A percentile compares a stretch with the other conserved stretches of the same genome.
Evolutionary conservation across 1,140 invertebrate genomes (phyloP).

Genomic region (Tetragonula clypearis): DNA sequence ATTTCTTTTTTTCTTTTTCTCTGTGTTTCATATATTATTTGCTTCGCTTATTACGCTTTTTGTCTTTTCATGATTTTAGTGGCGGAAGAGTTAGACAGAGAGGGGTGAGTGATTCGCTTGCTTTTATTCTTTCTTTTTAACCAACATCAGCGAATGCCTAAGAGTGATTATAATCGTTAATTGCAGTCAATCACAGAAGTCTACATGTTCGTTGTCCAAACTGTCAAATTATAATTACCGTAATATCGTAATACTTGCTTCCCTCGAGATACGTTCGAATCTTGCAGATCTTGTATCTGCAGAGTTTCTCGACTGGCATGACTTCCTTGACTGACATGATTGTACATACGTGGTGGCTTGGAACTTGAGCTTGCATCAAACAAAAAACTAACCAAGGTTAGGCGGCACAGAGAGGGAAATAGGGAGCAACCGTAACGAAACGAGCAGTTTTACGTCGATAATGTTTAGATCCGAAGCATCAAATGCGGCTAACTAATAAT

Average conservation of each 20-base stretch:
- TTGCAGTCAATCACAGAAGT: no score
- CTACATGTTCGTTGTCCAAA: no score
- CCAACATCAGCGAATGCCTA: neutral
- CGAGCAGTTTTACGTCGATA: constrained; percentile 27
- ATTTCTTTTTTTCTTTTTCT: neutral
- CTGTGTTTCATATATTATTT: constrained; percentile 19
- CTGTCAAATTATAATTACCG: no score
- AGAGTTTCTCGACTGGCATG: no score
- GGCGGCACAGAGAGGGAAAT: no score
- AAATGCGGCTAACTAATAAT: constrained; percentile 57
- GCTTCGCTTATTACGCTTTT: constrained; percentile 61
- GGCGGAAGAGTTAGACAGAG: constrained; percentile 71
- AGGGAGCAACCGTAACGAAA: neutral
- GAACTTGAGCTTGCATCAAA: neutral
- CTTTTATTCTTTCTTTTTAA: neutral
- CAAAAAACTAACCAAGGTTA: neutral
- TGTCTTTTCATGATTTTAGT: constrained; percentile 77
- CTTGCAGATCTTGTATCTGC: no score
- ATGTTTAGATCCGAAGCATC: constrained; percentile 43
- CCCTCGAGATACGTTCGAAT: no score
- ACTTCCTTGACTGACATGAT: no score
- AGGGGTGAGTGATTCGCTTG: constrained; percentile 76
- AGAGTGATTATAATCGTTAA: neutral
- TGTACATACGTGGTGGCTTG: no score
- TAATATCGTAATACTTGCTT: no score